Evolutionary conservation across 37 sponge, comb jelly and placozoan genomes (phyloP).

Genomic region (Geodia barretti): DNA sequence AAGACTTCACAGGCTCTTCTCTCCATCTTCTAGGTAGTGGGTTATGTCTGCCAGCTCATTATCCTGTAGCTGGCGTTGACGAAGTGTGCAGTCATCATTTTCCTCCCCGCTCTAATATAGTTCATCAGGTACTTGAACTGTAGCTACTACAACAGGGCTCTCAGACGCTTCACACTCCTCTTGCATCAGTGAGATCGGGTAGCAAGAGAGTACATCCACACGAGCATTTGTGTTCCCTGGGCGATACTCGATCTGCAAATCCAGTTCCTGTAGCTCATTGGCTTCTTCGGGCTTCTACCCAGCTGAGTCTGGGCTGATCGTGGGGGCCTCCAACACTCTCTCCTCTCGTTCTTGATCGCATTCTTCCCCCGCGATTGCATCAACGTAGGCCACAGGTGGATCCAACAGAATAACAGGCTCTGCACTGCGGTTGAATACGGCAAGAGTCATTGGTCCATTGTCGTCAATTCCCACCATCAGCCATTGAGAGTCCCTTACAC

Average conservation of each 20-base stretch:
- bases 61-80: neutral
- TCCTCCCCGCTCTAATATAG: neutral
- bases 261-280: slow-evolving; percentile 29
- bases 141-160: neutral
- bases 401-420: no score
- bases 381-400: no score
- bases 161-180: neutral
- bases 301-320: no score
- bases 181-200: neutral
- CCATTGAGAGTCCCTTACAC: slow-evolving; percentile 8
- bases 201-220: neutral
- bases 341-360: no score
- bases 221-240: neutral
- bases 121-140: neutral
- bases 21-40: neutral
- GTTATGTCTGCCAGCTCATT: neutral
- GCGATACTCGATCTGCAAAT: slow-evolving; percentile 15
- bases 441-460: no score
- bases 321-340: no score
- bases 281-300: no score
- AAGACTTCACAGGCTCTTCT: neutral
- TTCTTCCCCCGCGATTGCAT: no score
- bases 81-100: neutral
- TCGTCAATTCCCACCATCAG: slow-evolving; percentile 12
- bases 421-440: no score